phyloP scores from a whole-genome alignment of 2,113 vertebrate genomes.

The Corydoras sp. region DNA sequence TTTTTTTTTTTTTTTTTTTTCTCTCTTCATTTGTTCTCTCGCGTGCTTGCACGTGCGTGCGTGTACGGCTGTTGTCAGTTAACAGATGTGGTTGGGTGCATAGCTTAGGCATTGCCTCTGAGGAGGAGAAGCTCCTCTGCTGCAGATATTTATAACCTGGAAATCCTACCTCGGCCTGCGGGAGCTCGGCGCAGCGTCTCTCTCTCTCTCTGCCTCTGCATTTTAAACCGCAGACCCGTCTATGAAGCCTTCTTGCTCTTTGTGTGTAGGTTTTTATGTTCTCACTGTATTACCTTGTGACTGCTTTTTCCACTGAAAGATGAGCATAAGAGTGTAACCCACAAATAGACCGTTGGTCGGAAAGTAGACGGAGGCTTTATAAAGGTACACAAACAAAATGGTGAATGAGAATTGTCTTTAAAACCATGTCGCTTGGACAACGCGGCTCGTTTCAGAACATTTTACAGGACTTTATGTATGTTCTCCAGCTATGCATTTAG shows the following conservation, averaged over 20 bases:
- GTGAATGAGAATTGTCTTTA: too few relatives aligned
- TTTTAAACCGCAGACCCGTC: conserved; percentile 15
- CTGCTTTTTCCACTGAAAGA: conserved; percentile 23
- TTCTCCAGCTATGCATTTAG: too few relatives aligned
- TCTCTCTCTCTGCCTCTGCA: conserved; percentile 24
- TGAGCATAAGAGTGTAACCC: conserved; percentile 5
- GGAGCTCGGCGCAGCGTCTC: conserved; percentile 16
- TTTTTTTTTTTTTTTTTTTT: too few relatives aligned
- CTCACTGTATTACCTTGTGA: conserved; percentile 15
- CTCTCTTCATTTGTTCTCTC: neutral
- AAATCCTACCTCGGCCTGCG: conserved; percentile 41
- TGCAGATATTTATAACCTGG: conserved; percentile 48
- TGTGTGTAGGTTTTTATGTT: neutral
- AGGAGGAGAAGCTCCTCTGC: conserved; percentile 30
- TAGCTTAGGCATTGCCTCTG: conserved; percentile 20
- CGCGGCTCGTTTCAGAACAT: too few relatives aligned
- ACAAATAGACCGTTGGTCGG: neutral
- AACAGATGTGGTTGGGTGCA: conserved; percentile 24
- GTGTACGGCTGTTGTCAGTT: conserved; percentile 3
- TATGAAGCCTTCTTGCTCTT: conserved; percentile 11
- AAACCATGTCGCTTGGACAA: too few relatives aligned
- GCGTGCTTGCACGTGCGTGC: neutral
- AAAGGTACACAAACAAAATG: too few relatives aligned
- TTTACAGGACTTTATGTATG: too few relatives aligned
- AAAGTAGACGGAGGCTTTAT: too few relatives aligned